Percentiles rank a stretch among this genome's conserved stretches.
Evolutionary conservation across 2,888 invertebrate species (phyloP).

Genomic region (Tetranychus piercei): DNA sequence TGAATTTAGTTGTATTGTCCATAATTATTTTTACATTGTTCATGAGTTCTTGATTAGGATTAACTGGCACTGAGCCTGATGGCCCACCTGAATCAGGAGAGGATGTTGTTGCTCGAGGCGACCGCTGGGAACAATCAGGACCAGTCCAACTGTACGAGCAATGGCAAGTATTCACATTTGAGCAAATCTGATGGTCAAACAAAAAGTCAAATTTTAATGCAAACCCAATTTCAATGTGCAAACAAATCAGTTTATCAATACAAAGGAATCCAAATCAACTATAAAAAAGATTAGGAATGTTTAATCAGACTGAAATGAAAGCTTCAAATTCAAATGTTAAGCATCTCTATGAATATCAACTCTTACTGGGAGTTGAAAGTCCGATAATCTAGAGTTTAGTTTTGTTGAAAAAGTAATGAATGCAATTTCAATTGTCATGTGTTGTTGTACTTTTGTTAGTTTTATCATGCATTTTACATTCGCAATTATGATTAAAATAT

Average conservation of each 20-base stretch:
- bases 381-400: too few relatives aligned
- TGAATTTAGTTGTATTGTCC: constrained; percentile 26
- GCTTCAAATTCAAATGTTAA: too few relatives aligned
- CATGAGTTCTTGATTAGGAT: neutral
- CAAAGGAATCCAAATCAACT: neutral
- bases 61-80: neutral
- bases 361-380: too few relatives aligned
- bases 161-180: constrained; percentile 75
- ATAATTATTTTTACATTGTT: constrained; percentile 7
- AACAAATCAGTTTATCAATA: neutral
- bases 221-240: too few relatives aligned
- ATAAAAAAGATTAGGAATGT: neutral
- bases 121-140: constrained; percentile 61
- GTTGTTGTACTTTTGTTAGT: too few relatives aligned
- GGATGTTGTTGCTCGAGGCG: constrained; percentile 28
- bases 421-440: too few relatives aligned
- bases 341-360: too few relatives aligned
- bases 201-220: too few relatives aligned
- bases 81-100: neutral
- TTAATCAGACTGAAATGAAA: neutral
- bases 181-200: constrained; percentile 42
- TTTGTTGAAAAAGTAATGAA: too few relatives aligned
- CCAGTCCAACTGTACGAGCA: constrained; percentile 75
- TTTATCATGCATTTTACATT: too few relatives aligned
- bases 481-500: too few relatives aligned